Evolutionary conservation across 2,113 vertebrate species (phyloP).

Genomic region (Candoia aspera): DNA sequence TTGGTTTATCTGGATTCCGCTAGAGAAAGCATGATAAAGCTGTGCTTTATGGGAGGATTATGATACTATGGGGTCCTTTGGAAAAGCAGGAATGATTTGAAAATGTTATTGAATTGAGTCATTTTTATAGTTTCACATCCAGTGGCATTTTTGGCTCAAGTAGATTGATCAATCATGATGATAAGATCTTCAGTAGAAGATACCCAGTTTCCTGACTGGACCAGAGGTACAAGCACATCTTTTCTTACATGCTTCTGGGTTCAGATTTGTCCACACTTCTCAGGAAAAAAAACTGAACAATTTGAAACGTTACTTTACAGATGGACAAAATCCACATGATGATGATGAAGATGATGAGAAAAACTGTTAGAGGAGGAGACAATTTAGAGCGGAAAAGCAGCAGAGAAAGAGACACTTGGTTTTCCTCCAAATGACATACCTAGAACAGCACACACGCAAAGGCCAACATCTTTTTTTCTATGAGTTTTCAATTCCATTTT

Average conservation of each 20-base stretch:
- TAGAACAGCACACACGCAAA: background rate
- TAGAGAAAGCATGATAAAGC: background rate
- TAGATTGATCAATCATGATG: background rate
- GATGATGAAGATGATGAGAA: background rate
- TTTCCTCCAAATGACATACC: background rate
- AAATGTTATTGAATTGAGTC: background rate
- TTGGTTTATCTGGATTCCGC: conserved; percentile 5
- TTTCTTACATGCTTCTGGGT: background rate
- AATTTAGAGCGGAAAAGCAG: background rate
- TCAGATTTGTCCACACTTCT: background rate
- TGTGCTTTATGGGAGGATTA: background rate
- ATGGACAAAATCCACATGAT: background rate
- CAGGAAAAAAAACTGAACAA: background rate
- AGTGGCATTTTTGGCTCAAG: background rate
- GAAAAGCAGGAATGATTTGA: background rate
- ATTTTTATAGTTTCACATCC: background rate
- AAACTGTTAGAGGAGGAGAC: background rate
- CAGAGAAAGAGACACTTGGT: background rate
- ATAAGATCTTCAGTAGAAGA: background rate
- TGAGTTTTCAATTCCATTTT: background rate
- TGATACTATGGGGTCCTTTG: background rate
- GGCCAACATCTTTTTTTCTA: background rate
- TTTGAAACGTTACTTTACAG: background rate
- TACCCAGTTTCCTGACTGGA: background rate
- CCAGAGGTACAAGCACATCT: background rate